phyloP scores from a whole-genome alignment of 2,113 vertebrate genomes.

The Chionodraco myersi region DNA sequence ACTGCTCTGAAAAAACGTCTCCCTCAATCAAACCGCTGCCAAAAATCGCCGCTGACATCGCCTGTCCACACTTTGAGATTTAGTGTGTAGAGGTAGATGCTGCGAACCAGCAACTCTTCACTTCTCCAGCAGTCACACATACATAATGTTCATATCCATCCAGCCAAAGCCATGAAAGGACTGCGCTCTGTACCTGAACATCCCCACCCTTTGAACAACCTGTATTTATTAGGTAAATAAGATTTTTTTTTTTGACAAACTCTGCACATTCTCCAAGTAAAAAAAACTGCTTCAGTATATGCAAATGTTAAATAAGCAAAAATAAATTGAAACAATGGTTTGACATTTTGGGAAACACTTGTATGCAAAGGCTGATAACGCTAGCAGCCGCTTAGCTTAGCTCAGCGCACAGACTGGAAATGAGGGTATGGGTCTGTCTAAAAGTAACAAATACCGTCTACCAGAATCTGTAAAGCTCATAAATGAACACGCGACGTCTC shows the following conservation, averaged over 20 bases:
- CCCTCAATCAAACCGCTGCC: conserved; percentile 27
- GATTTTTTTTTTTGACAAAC: neutral
- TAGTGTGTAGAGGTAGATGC: conserved; percentile 52
- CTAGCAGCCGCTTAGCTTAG: neutral
- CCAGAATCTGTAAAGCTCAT: neutral
- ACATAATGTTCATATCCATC: conserved; percentile 11
- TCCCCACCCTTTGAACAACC: neutral
- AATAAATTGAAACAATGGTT: neutral
- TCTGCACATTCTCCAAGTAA: neutral
- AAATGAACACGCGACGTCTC: neutral
- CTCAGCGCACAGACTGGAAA: conserved; percentile 6
- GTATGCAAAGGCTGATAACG: neutral
- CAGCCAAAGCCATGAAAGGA: conserved; percentile 30
- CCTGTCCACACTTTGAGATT: conserved; percentile 24
- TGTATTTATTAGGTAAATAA: conserved; percentile 18
- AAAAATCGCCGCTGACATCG: conserved; percentile 30
- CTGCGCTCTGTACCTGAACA: conserved; percentile 14
- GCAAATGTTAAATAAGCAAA: neutral
- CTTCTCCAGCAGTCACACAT: neutral
- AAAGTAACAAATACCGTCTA: neutral
- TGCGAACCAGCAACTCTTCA: conserved; percentile 64
- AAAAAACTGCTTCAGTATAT: neutral
- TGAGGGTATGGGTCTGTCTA: too few relatives aligned
- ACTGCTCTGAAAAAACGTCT: conserved; percentile 14
- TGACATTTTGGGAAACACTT: conserved; percentile 11